Conservation (phyloP, 2,113 vertebrate genomes). For the Coreoperca whiteheadi region DNA sequence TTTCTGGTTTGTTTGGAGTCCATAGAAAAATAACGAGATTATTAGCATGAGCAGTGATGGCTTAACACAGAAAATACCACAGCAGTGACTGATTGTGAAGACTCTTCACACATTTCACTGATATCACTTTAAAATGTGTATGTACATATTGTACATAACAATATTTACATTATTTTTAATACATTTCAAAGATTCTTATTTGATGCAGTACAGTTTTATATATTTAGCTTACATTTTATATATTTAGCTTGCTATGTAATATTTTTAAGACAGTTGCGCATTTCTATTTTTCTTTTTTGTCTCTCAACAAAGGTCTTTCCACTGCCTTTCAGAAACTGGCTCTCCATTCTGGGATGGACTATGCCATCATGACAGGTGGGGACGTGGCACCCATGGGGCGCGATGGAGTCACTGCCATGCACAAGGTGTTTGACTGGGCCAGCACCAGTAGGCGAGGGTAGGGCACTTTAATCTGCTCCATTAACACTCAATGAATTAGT, state of each 20-base stretch:
- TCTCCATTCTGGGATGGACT: constrained; percentile 93
- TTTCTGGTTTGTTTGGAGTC: background rate
- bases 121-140: background rate
- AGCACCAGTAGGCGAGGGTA: constrained; percentile 90
- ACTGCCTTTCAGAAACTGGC: constrained; percentile 43
- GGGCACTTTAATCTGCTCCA: constrained; percentile 34
- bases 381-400: constrained; percentile 93
- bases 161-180: background rate
- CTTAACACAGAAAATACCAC: background rate
- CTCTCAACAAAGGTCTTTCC: constrained; percentile 3
- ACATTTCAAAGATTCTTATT: background rate
- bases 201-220: background rate
- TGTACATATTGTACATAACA: background rate
- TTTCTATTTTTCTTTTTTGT: background rate
- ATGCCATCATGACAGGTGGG: constrained; percentile 93
- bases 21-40: background rate
- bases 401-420: constrained; percentile 93
- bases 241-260: background rate
- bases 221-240: background rate
- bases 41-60: background rate
- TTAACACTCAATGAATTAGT: constrained; percentile 35
- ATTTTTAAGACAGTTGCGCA: background rate
- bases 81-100: background rate
- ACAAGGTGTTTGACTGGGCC: constrained; percentile 95
- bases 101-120: background rate